Evolutionary conservation across 2,888 invertebrate species (phyloP).

Genomic region (Prenolepis imparis): DNA sequence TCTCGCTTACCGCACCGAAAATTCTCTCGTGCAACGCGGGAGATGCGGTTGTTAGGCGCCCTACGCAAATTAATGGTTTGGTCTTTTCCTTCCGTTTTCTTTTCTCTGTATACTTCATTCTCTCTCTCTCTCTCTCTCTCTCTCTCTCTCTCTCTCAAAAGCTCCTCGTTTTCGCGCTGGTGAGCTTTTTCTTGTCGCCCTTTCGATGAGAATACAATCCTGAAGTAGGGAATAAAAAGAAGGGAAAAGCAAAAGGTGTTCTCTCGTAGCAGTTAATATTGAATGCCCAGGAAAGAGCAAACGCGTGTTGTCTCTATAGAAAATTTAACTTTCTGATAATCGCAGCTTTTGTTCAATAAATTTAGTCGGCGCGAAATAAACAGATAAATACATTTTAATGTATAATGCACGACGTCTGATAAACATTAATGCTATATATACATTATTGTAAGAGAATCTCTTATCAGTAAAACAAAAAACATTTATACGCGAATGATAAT

Average conservation of each 20-base stretch:
- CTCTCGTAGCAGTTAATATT: constrained; percentile 40
- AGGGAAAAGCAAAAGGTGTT: constrained; percentile 6
- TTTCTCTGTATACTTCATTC: constrained; percentile 2
- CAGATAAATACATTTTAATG: neutral
- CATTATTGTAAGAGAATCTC: neutral
- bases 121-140: neutral
- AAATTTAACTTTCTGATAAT: constrained; percentile 13
- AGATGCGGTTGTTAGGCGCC: constrained; percentile 51
- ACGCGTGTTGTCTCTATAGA: constrained; percentile 18
- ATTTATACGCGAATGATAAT: neutral
- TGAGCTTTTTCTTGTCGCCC: neutral
- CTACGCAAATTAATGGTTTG: constrained; percentile 68
- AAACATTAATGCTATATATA: neutral
- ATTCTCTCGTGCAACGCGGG: constrained; percentile 48
- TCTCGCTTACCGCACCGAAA: constrained; percentile 63
- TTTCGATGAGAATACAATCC: neutral
- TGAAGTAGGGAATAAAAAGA: neutral
- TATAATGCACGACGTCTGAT: neutral
- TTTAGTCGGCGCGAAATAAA: neutral
- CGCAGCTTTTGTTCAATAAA: neutral
- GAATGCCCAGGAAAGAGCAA: constrained; percentile 15
- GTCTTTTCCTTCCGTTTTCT: neutral
- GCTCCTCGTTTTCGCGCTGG: constrained; percentile 8
- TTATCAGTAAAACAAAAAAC: neutral
- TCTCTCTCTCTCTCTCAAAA: neutral